Evolutionary conservation across 2,113 vertebrate species (phyloP), one percentile per base, ranked within the genome.

Genomic region (Acanthochromis polyacanthus): DNA sequence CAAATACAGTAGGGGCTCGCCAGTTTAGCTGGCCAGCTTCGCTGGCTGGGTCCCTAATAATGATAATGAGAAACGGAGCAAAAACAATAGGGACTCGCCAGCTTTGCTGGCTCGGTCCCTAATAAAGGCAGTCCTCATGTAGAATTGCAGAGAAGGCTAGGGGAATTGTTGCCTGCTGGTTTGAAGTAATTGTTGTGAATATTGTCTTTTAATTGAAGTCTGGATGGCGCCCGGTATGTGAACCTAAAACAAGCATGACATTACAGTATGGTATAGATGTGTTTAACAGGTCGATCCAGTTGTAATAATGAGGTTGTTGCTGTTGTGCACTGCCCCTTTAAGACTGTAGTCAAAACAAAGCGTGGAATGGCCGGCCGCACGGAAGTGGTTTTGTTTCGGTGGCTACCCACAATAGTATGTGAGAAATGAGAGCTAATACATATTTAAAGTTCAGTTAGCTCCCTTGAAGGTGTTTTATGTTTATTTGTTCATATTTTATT

Each of bases 341-440:
- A 94, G 90, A 50, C 72, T 80, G 80, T 38, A 90, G 90, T 89
- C 93, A 92, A 92, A 94, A 94, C 92, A 93, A 90, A 92, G 92
- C 89, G 78, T 93, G 89, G 32, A 53, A 67, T 32, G 64, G 28
- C 72, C 82, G 73, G 85, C 80, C 68, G 90, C 63, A 79, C 90
- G 93, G 93, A 93, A 94, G 89, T 92, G 84, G 22, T 74, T 75
- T 66, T 57, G 69, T 88, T 51, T 72, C 86, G 23, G 59, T 70
- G 46, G 53, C 8, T 75, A 32, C 22, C 32, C 43, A 63, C 80
- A 65, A 48, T 63, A 82, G 32, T 50, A 46, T 67, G 40, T 48
- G 58, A 78, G 74, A 88, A 81, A 88, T 91, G 83, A 88, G 36
- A 76, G 58, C 68, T 75, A 51, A 22, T 64, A 22, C n/a, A 9